Percentiles rank a stretch among this genome's conserved stretches.
Conservation (phyloP, 2,888 invertebrate genomes). For the Lasioglossum calceatum region DNA sequence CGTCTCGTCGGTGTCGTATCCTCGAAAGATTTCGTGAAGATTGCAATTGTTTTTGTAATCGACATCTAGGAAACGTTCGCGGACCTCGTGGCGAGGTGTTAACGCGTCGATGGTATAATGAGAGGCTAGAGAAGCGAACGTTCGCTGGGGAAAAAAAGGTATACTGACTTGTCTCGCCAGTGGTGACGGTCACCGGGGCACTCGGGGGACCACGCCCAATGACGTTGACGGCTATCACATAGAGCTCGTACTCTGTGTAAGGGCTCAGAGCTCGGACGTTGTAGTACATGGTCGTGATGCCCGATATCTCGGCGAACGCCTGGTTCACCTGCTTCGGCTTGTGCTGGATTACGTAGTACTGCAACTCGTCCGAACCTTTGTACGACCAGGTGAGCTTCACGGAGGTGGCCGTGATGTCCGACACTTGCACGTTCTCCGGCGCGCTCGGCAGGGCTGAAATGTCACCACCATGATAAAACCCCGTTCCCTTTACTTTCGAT, state of each 20-base stretch:
- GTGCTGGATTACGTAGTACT: conserved; percentile 98
- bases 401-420: conserved; percentile 97
- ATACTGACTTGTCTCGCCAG: conserved; percentile 97
- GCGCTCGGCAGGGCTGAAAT: conserved; percentile 94
- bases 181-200: conserved; percentile 94
- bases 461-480: neutral
- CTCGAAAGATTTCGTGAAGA: too few species aligned
- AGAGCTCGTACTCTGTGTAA: conserved; percentile 98
- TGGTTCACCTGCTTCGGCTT: conserved; percentile 97
- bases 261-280: conserved; percentile 95
- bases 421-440: conserved; percentile 95
- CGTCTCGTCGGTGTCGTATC: neutral
- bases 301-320: conserved; percentile 96
- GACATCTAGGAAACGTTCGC: neutral
- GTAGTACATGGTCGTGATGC: conserved; percentile 96
- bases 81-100: neutral
- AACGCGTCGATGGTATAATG: neutral
- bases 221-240: conserved; percentile 97
- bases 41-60: neutral
- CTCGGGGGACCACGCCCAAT: conserved; percentile 97
- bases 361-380: conserved; percentile 94
- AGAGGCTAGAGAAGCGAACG: neutral
- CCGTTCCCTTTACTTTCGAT: neutral
- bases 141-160: neutral
- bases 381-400: conserved; percentile 97